phyloP scores from a whole-genome alignment of 2,888 invertebrate species.

The Pyrochroa serraticornis region DNA sequence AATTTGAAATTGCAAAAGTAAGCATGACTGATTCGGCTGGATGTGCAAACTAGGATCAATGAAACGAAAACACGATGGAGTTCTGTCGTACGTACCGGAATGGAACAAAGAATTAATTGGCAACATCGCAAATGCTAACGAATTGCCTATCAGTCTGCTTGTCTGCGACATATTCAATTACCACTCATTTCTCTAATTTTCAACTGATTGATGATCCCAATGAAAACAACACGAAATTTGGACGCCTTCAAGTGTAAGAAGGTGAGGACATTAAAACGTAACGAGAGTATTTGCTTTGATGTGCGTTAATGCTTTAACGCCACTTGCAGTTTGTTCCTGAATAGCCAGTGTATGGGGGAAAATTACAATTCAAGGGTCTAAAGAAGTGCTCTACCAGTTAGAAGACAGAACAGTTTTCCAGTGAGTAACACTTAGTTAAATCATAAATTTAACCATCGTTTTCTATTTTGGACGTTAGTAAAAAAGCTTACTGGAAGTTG shows the following conservation, averaged over 20 bases:
- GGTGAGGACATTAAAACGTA: too few relatives aligned
- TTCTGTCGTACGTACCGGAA: background rate
- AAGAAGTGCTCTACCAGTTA: too few relatives aligned
- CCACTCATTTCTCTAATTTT: constrained; percentile 35
- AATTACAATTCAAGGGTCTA: too few relatives aligned
- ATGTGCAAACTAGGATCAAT: constrained; percentile 28
- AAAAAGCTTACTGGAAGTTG: too few relatives aligned
- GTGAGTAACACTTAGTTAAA: too few relatives aligned
- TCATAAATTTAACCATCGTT: too few relatives aligned
- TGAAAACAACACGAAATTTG: constrained; percentile 16
- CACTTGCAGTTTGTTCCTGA: too few relatives aligned
- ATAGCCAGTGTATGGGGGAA: too few relatives aligned
- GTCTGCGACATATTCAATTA: constrained; percentile 39
- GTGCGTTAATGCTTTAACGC: too few relatives aligned
- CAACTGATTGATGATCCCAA: constrained; percentile 34
- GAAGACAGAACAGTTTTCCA: too few relatives aligned
- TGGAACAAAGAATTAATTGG: constrained; percentile 41
- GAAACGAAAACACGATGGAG: constrained; percentile 22
- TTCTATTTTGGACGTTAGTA: too few relatives aligned
- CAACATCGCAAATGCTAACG: constrained; percentile 38
- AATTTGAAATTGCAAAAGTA: constrained; percentile 25
- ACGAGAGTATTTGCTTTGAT: too few relatives aligned
- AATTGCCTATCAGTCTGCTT: constrained; percentile 37
- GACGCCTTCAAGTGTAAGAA: constrained; percentile 6
- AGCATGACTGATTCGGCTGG: constrained; percentile 22